Percentiles rank a stretch among this genome's conserved stretches.
phyloP scores from a whole-genome alignment of 2,113 vertebrate species.

The Nipponia nippon region DNA sequence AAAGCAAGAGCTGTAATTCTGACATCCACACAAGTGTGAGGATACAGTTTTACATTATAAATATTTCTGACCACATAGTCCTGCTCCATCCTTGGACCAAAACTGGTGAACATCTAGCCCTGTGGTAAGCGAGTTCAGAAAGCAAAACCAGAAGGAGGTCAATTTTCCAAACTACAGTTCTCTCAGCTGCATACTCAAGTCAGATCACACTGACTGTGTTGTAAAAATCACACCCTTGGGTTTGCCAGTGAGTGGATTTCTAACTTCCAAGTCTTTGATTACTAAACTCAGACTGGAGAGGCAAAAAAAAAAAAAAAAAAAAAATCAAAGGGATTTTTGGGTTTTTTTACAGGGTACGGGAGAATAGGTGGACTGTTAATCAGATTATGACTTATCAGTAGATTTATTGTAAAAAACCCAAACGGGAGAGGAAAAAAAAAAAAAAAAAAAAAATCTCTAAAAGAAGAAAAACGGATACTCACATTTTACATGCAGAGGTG shows the following conservation, averaged over 20 bases:
- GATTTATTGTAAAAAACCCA: no score
- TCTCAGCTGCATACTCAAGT: neutral
- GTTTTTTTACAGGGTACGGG: no score
- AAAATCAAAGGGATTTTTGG: no score
- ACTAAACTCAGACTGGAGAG: neutral
- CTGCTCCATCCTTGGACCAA: neutral
- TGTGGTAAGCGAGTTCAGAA: neutral
- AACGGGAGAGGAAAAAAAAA: neutral
- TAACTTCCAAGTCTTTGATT: neutral
- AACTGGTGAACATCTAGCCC: neutral
- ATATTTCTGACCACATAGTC: neutral
- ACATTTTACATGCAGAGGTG: neutral
- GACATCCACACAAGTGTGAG: neutral
- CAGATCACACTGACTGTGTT: neutral
- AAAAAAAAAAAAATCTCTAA: fast-evolving
- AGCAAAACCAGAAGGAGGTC: neutral
- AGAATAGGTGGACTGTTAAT: no score
- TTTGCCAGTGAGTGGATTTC: neutral
- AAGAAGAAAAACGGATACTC: neutral
- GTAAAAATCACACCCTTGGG: neutral
- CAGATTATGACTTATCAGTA: no score
- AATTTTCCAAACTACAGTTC: neutral
- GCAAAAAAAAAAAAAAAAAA: fast-evolving
- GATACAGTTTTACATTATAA: neutral
- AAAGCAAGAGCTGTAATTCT: neutral